These are phyloP conservation scores for Gymnocypris eckloni DNA, from an alignment of 2,797 vertebrate genomes.

Conservation along the genomic window DNA sequence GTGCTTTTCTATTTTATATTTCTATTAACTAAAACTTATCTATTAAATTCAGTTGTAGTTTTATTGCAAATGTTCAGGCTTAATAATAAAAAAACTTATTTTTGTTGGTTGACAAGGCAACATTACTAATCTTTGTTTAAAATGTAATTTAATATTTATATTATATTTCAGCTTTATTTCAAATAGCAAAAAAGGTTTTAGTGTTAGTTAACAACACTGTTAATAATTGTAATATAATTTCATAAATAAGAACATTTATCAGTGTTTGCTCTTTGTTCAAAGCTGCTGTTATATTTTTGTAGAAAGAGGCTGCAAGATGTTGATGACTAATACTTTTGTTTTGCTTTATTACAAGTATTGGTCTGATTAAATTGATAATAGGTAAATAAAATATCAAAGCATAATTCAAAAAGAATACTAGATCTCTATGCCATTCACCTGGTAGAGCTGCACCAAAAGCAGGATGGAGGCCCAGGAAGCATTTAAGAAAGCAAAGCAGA, in stretches of 20 bases:
- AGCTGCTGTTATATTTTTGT: background rate
- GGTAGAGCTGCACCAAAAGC: conserved; percentile 88
- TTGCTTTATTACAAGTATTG: background rate
- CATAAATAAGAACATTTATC: background rate
- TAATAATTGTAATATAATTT: background rate
- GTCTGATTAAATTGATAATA: background rate
- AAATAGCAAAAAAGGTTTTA: too few relatives aligned
- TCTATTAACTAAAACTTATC: background rate
- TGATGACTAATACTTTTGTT: background rate
- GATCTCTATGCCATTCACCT: conserved; percentile 74
- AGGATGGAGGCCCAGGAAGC: conserved; percentile 81
- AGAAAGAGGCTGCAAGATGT: background rate
- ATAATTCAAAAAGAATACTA: background rate
- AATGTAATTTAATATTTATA: too few relatives aligned
- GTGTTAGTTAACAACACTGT: background rate
- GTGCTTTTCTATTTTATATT: background rate
- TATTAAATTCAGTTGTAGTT: background rate
- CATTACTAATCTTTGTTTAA: too few relatives aligned
- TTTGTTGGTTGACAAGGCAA: too few relatives aligned
- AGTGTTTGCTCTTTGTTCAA: too few relatives aligned
- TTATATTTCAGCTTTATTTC: too few relatives aligned
- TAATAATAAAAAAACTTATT: too few relatives aligned
- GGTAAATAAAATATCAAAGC: background rate
- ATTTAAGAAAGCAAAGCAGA: conserved; percentile 82
- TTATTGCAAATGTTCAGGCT: too few relatives aligned